Conservation (phyloP, 2,113 vertebrate genomes). For the Lepisosteus osseus region DNA sequence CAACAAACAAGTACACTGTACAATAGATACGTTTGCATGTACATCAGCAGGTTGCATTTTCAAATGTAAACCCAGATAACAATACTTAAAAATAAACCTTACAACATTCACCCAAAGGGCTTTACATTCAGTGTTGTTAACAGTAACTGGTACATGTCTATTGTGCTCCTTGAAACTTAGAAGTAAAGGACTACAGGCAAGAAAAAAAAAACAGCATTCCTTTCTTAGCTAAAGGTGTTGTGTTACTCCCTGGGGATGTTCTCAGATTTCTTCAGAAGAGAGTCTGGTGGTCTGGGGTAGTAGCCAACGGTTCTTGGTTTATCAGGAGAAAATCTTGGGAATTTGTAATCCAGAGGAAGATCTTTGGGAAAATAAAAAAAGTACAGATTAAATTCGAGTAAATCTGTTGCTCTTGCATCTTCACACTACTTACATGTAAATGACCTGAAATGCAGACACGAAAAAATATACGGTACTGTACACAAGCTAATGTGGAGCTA, state of each 20-base stretch:
- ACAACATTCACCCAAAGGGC: conserved; percentile 30
- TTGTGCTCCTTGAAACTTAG: conserved; percentile 24
- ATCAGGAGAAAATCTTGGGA: conserved; percentile 82
- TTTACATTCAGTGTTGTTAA: conserved; percentile 59
- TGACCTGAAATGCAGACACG: no score
- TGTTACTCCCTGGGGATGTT: conserved; percentile 36
- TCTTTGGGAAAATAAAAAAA: conserved; percentile 58
- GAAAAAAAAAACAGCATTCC: conserved; percentile 47
- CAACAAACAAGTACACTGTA: no score
- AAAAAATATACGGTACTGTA: no score
- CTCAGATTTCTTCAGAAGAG: conserved; percentile 68
- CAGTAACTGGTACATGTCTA: conserved; percentile 38
- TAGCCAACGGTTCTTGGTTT: conserved; percentile 80
- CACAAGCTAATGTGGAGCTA: no score
- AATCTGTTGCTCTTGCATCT: no score
- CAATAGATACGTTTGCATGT: no score
- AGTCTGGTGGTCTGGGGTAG: conserved; percentile 83
- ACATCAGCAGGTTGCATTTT: no score
- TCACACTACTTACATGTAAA: no score
- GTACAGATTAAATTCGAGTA: not conserved
- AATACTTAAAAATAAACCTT: conserved; percentile 36
- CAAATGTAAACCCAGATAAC: conserved; percentile 41
- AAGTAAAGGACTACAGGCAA: conserved; percentile 33
- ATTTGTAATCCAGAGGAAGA: conserved; percentile 91
- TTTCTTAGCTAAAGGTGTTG: conserved; percentile 17